These are phyloP conservation scores for Eidolon dupreanum DNA, from an alignment of 2,797 vertebrate species.

Conservation along the genomic window DNA sequence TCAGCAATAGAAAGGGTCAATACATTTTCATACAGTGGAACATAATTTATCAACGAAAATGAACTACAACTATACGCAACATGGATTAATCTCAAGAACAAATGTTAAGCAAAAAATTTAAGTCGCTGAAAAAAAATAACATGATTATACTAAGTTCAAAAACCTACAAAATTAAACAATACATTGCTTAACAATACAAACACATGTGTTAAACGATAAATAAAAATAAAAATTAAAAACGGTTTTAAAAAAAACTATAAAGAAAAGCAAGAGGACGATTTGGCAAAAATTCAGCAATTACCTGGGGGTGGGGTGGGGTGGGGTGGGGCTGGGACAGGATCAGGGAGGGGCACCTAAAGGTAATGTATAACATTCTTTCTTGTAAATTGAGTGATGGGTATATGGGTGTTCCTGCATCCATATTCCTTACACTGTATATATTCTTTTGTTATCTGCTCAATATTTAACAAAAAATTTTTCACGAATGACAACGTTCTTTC, in stretches of 20 bases:
- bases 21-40: not conserved
- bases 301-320: not conserved
- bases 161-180: not conserved
- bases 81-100: not conserved
- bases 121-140: not conserved
- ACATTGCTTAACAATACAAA: not conserved
- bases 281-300: not conserved
- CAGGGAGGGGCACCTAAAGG: not conserved
- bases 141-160: not conserved
- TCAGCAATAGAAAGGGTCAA: not conserved
- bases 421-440: not conserved
- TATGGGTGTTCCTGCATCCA: not conserved
- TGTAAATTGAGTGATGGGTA: not conserved
- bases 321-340: not conserved
- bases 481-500: conserved; percentile 4
- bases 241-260: not conserved
- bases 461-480: not conserved
- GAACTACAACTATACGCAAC: not conserved
- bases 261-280: not conserved
- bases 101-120: not conserved
- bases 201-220: not conserved
- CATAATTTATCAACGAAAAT: not conserved
- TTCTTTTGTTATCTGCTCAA: not conserved
- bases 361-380: not conserved
- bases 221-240: no score